Conservation (phyloP, 2,113 vertebrate genomes). For the Synchiropus splendidus region DNA sequence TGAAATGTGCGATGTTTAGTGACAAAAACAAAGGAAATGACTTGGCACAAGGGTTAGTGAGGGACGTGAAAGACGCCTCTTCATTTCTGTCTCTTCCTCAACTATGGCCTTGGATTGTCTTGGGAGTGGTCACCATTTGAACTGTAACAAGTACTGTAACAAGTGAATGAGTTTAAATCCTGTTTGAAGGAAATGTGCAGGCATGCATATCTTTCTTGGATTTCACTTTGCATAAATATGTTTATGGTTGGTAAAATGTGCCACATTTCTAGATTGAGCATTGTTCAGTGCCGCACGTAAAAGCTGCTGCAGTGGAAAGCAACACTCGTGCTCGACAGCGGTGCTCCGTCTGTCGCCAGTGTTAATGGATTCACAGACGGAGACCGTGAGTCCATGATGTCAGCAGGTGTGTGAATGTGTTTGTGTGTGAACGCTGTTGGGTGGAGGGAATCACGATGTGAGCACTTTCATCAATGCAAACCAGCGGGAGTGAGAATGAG, state of each 20-base stretch:
- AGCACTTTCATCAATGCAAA: slow-evolving; percentile 38
- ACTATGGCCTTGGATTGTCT: slow-evolving; percentile 31
- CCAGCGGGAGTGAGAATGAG: slow-evolving; percentile 32
- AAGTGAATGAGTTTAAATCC: too few species aligned
- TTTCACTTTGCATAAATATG: too few species aligned
- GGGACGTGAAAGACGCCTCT: slow-evolving; percentile 14
- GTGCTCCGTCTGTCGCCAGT: slow-evolving; percentile 23
- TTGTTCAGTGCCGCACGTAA: too few species aligned
- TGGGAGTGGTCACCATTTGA: too few species aligned
- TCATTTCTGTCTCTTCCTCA: slow-evolving; percentile 12
- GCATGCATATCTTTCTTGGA: too few species aligned
- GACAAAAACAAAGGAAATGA: slow-evolving; percentile 32
- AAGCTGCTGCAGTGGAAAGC: too few species aligned
- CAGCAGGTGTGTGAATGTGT: slow-evolving; percentile 50
- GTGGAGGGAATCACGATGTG: slow-evolving; percentile 36
- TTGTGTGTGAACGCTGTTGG: slow-evolving; percentile 18
- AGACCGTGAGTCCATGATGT: slow-evolving; percentile 40
- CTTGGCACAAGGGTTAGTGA: slow-evolving; percentile 39
- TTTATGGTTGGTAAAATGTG: too few species aligned
- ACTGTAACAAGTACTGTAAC: too few species aligned
- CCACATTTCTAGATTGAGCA: too few species aligned
- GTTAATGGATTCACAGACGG: slow-evolving; percentile 44
- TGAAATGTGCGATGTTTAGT: slow-evolving; percentile 32
- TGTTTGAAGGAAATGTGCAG: too few species aligned
- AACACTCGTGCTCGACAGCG: too few species aligned